A percentile compares a stretch with the other conserved stretches of the same genome.
phyloP scores from a whole-genome alignment of 2,113 vertebrate species.

The Oxyruncus cristatus region DNA sequence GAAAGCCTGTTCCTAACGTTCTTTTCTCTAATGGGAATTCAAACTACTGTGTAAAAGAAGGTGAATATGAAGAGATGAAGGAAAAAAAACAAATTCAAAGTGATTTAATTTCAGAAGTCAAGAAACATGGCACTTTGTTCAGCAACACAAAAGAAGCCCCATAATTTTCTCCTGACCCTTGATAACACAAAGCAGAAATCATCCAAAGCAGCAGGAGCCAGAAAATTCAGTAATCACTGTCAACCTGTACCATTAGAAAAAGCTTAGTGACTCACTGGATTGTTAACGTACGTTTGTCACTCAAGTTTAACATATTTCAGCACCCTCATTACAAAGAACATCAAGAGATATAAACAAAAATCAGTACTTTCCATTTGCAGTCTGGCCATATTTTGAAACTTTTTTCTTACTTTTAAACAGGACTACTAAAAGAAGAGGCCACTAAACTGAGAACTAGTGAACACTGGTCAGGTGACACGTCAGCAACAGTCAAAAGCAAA shows the following conservation, averaged over 20 bases:
- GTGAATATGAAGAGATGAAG: neutral
- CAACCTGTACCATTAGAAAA: neutral
- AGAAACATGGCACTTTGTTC: neutral
- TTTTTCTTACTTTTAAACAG: neutral
- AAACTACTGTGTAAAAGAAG: conserved; percentile 19
- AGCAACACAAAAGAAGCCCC: neutral
- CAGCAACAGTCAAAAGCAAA: neutral
- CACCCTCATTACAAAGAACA: neutral
- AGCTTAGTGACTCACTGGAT: neutral
- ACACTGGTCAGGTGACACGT: neutral
- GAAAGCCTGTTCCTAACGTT: conserved; percentile 58
- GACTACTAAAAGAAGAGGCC: neutral
- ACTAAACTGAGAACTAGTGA: neutral
- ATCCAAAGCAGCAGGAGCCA: neutral
- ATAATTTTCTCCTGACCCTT: neutral
- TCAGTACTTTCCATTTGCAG: neutral
- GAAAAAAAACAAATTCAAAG: neutral
- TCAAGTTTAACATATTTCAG: neutral
- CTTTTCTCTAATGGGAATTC: conserved; percentile 54
- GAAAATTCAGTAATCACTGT: neutral
- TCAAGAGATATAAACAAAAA: neutral
- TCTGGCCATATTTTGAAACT: neutral
- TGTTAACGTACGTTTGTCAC: fast-evolving
- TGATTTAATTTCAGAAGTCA: neutral
- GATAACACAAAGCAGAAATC: neutral